Evolutionary conservation across 2,888 invertebrate genomes (phyloP).

Genomic region (Doris montereyensis): DNA sequence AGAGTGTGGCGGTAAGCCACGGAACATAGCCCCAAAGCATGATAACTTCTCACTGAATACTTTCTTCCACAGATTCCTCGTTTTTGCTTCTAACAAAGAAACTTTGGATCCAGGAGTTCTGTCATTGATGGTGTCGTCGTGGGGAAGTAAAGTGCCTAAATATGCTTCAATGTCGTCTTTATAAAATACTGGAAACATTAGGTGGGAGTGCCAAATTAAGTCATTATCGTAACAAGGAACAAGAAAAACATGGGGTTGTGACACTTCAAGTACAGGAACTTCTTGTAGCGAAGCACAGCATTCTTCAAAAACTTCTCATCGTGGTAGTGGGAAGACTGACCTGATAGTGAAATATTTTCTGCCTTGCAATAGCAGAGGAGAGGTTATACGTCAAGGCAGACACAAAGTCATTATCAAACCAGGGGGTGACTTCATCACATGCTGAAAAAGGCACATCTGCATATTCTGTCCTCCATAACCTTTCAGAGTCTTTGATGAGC

Average conservation of each 20-base stretch:
- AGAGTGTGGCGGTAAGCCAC: constrained; percentile 73
- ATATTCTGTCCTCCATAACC: constrained; percentile 65
- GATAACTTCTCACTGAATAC: constrained; percentile 72
- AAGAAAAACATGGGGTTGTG: constrained; percentile 73
- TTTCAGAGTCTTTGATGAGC: constrained; percentile 57
- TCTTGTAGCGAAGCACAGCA: constrained; percentile 72
- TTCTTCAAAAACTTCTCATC: constrained; percentile 72
- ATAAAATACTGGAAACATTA: constrained; percentile 71
- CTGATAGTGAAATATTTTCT: constrained; percentile 74
- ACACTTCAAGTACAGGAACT: constrained; percentile 73
- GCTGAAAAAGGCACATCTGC: constrained; percentile 66
- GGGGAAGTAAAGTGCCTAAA: constrained; percentile 72
- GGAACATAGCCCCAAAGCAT: constrained; percentile 74
- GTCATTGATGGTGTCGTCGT: constrained; percentile 75
- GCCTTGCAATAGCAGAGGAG: constrained; percentile 71
- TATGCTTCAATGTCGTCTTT: constrained; percentile 64
- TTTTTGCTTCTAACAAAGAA: constrained; percentile 71
- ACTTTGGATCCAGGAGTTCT: constrained; percentile 73
- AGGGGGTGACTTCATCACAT: constrained; percentile 34
- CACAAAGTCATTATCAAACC: constrained; percentile 43
- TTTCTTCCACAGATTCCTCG: constrained; percentile 73
- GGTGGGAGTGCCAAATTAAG: constrained; percentile 75
- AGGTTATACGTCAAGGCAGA: constrained; percentile 69
- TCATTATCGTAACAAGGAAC: constrained; percentile 76
- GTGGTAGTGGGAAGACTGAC: constrained; percentile 74